Evolutionary conservation across 2,797 vertebrate genomes (phyloP), one percentile per base, ranked within the genome.

Genomic region (Ispidina picta): DNA sequence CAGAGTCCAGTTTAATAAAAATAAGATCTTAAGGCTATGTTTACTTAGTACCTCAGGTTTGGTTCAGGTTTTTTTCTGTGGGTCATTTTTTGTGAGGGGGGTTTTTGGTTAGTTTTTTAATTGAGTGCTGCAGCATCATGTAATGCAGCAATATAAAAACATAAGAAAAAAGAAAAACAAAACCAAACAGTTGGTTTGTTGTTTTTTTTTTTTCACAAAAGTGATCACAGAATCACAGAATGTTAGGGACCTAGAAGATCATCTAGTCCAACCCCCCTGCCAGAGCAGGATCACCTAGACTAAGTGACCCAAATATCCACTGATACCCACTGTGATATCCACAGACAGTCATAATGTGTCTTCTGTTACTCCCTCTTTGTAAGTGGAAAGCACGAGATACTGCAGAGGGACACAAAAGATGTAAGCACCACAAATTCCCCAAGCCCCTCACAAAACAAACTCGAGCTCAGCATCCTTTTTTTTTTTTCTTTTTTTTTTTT

Each of bases 31-130:
- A 41, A 17, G 70, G 17, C 5, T n/a, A 1, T 37, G 7, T n/a
- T 78, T 64, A 20, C 1, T 6, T 25, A n/a, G 0, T 16, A 23
- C 3, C 2, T 48, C 25, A 31, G n/a, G 14, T 17, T 31, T n/a
- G 25, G 15, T 21, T 4, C 37, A 26, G 14, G 25, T 9, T 7
- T 8, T 20, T 5, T 46, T 25, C 49, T 60, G 14, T 58, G 33
- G 15, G 43, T 18, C 18, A 18, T 44, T 44, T 44, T 39, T 39
- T 39, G 37, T 39, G 37, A 15, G 48, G 26, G 15, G 14, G 12
- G 5, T 8, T 20, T 5, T 46, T 35, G 10, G 10, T 35, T 35
- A 35, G 4, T 3, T 14, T 52, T 58, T 52, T 25, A 4, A 12
- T 29, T 4, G 31, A 63, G 14, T 21, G 1, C 22, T 88, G 17